Evolutionary conservation across 2,113 vertebrate species (phyloP).

Genomic region (Muntiacus reevesi): DNA sequence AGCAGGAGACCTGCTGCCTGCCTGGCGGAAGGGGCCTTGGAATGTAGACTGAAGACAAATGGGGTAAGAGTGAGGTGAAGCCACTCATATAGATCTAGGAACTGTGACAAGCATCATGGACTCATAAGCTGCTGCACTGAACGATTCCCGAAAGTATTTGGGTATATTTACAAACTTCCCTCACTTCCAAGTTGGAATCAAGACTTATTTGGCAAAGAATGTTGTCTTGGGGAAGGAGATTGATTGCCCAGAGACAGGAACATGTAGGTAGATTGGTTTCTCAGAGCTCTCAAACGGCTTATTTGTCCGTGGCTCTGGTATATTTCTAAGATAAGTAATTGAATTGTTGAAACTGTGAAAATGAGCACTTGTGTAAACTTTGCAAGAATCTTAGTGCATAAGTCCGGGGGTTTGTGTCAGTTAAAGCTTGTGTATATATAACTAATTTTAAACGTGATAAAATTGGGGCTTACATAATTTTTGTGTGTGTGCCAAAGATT

Average conservation of each 20-base stretch:
- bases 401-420: neutral
- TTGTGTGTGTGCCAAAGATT: neutral
- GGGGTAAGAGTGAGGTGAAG: neutral
- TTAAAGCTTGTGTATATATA: neutral
- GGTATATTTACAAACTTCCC: neutral
- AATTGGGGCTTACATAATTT: neutral
- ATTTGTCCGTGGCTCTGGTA: neutral
- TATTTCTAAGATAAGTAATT: conserved; percentile 23
- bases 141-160: neutral
- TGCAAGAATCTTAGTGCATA: neutral
- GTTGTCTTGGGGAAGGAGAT: neutral
- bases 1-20: neutral
- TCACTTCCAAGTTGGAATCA: neutral
- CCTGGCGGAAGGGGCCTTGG: neutral
- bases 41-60: neutral
- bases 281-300: neutral
- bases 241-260: neutral
- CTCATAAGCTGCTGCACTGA: too few relatives aligned
- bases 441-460: neutral
- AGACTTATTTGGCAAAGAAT: conserved; percentile 48
- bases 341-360: neutral
- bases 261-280: neutral
- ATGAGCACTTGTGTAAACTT: neutral
- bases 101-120: neutral
- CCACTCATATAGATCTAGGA: neutral